Evolutionary conservation across 2,113 vertebrate genomes (phyloP), one percentile per base, ranked within the genome.

Genomic region (Marmota flaviventris): DNA sequence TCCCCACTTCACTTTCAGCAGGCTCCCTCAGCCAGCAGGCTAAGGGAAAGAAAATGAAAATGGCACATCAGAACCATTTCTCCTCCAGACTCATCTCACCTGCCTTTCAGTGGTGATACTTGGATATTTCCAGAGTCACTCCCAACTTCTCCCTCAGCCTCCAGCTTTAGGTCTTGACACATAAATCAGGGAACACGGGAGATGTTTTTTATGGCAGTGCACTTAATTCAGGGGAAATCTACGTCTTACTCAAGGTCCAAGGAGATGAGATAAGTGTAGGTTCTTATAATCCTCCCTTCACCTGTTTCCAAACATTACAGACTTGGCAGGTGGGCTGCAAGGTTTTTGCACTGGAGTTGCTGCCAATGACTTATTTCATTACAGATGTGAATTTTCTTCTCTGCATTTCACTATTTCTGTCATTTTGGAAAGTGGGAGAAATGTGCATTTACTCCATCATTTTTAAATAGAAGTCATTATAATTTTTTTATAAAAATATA

Each of bases 351-450:
- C 65, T 81, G 32, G 86, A 70, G 20, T 29, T 37, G 24, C 22
- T 92, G 90, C 76, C 72, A 93, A 70, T 18, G 87, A 45, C 32
- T 93, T 94, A 39, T 81, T 81, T 91, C 45, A 69, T 56, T 63
- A 76, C 51, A 72, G 34, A 69, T 82, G 61, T 67, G 45, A 14
- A 65, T 63, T 90, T 93, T 97, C 90, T 67, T 70, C 53, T 91
- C 87, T 78, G 29, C 18, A 48, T 77, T 87, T 96, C 67, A 67
- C 63, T 87, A 95, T 82, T 95, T 93, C 58, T 93, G 37, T 58
- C 89, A 69, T 77, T 87, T 84, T 85, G 73, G 12, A 56, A 81
- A 20, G 58, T 37, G 2, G 7, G 48, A 81, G n/a, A 97, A 93
- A 72, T 84, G 4, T 51, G 73, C 11, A 65, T 82, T 94, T 32